These are phyloP conservation scores for Stenodera caucasica DNA, from an alignment of 2,888 invertebrate genomes.

Conservation along the genomic window DNA sequence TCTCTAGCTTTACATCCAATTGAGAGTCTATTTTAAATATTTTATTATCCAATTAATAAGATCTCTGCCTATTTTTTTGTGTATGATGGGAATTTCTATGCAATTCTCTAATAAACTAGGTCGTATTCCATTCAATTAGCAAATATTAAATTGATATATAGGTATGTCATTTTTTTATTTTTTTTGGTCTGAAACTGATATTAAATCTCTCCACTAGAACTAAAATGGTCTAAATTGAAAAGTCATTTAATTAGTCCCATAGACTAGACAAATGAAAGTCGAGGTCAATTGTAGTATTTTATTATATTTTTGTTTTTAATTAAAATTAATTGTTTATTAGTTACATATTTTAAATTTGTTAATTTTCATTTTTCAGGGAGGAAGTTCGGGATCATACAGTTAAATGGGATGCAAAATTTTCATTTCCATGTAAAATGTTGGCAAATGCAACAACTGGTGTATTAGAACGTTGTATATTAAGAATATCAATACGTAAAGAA, in stretches of 20 bases:
- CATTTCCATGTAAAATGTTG: slow-evolving; percentile 95
- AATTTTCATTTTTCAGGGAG: slow-evolving; percentile 66
- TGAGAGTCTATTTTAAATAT: not conserved
- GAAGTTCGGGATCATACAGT: slow-evolving; percentile 94
- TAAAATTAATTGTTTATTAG: not conserved
- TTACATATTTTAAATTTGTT: not conserved
- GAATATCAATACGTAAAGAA: slow-evolving; percentile 94
- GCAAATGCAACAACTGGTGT: slow-evolving; percentile 94
- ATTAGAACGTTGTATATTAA: slow-evolving; percentile 88
- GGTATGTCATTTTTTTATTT: no score
- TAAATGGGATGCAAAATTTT: slow-evolving; percentile 88
- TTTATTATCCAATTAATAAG: not conserved
- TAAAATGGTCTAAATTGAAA: not conserved
- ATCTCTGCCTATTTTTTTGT: not conserved
- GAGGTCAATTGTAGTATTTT: not conserved
- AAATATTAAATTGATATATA: no score
- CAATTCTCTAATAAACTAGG: no score
- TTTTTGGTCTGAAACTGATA: no score
- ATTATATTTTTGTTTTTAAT: not conserved
- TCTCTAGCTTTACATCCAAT: not conserved
- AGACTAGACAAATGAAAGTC: not conserved
- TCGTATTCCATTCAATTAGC: no score
- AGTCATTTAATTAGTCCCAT: slow-evolving; percentile 1
- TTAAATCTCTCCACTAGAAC: not conserved
- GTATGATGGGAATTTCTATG: not conserved